A percentile compares a stretch with the other conserved stretches of the same genome.
phyloP scores from a whole-genome alignment of 1,140 invertebrate genomes.

The Bombus superbus region DNA sequence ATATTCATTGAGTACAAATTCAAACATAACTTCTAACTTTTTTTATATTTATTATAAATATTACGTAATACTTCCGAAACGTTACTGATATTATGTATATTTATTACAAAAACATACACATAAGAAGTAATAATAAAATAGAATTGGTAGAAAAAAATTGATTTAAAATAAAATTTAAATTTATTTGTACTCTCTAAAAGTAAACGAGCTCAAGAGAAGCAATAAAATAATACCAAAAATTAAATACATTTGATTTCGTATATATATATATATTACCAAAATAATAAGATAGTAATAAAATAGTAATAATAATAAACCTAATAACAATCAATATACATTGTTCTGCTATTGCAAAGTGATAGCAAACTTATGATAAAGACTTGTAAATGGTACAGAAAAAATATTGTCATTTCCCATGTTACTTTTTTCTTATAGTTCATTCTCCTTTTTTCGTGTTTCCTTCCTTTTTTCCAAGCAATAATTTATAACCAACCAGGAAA shows the following conservation, averaged over 20 bases:
- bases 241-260: conserved; percentile 37
- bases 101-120: conserved; percentile 13
- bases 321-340: conserved; percentile 35
- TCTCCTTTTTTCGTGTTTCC: too few relatives aligned
- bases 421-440: neutral
- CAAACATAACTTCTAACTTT: neutral
- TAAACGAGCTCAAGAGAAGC: conserved; percentile 40
- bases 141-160: conserved; percentile 4
- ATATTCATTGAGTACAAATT: neutral
- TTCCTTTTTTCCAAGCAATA: neutral
- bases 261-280: conserved; percentile 26
- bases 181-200: conserved; percentile 60
- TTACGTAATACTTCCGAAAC: neutral
- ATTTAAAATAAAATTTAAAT: conserved; percentile 50
- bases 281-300: conserved; percentile 25
- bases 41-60: neutral
- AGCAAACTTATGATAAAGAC: conserved; percentile 19
- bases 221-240: conserved; percentile 56
- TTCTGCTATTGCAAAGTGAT: conserved; percentile 28
- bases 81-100: neutral
- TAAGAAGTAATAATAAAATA: conserved; percentile 34
- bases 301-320: conserved; percentile 11
- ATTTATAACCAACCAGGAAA: neutral
- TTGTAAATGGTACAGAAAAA: neutral
- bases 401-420: neutral